Conservation (phyloP, 2,797 vertebrate genomes). For the Halcyon chelicuti region DNA sequence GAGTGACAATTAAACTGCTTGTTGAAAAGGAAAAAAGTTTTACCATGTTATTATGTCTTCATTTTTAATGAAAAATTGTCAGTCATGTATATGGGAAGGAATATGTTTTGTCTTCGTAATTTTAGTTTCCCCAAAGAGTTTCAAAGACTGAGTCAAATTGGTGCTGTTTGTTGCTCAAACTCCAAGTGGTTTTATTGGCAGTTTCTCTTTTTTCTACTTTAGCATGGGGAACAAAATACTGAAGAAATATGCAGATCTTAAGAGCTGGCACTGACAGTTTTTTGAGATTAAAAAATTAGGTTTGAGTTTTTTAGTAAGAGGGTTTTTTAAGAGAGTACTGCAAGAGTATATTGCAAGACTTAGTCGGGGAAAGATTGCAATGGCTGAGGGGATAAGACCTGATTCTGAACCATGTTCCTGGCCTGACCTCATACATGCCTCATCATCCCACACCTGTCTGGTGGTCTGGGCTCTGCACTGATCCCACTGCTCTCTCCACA, state of each 20-base stretch:
- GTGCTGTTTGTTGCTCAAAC: not conserved
- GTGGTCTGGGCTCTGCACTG: not conserved
- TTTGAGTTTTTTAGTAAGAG: not conserved
- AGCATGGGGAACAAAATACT: not conserved
- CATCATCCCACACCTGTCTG: not conserved
- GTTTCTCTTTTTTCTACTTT: not conserved
- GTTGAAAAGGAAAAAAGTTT: not conserved
- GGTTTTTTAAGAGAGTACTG: not conserved
- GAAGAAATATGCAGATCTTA: not conserved
- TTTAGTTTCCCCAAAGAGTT: not conserved
- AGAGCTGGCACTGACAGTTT: not conserved
- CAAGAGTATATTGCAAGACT: not conserved
- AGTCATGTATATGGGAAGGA: not conserved
- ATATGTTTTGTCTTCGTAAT: not conserved
- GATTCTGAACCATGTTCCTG: not conserved
- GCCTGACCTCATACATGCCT: rapidly evolving
- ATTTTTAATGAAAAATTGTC: not conserved
- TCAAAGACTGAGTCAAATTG: not conserved
- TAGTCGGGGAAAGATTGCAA: not conserved
- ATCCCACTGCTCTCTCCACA: rapidly evolving
- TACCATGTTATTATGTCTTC: not conserved
- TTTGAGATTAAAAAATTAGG: not conserved
- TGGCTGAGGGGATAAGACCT: not conserved
- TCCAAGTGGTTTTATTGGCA: not conserved
- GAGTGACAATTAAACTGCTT: not conserved